phyloP scores from a whole-genome alignment of 2,113 vertebrate species.

The Oncorhynchus keta region DNA sequence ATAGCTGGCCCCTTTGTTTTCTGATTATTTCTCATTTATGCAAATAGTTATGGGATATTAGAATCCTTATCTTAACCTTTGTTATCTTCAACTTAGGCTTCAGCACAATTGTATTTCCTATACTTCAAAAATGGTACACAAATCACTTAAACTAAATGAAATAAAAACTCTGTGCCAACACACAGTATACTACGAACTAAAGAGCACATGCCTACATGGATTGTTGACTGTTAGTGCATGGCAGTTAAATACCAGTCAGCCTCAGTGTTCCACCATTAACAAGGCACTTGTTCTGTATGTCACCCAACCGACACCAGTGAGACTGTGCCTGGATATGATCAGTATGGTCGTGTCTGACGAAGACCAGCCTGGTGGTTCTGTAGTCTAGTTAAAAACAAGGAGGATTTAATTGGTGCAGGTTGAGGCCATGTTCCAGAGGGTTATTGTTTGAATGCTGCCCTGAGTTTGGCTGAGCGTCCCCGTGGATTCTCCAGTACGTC shows the following conservation, averaged over 20 bases:
- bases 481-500: constrained; percentile 86
- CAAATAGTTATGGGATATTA: background rate
- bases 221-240: background rate
- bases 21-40: background rate
- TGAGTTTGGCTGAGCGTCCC: constrained; percentile 90
- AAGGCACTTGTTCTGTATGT: background rate
- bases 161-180: background rate
- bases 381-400: background rate
- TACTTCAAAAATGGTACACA: background rate
- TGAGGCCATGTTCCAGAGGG: background rate
- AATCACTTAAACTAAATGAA: background rate
- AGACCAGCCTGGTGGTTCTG: background rate
- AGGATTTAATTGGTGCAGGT: background rate
- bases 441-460: constrained; percentile 80
- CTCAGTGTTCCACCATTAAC: too few relatives aligned
- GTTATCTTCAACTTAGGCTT: background rate
- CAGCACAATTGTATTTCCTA: background rate
- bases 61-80: background rate
- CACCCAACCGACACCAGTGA: background rate
- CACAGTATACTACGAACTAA: background rate
- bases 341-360: background rate
- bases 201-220: background rate
- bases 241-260: background rate
- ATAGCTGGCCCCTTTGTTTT: too few relatives aligned
- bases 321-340: background rate